A percentile compares a stretch with the other conserved stretches of the same genome.
Evolutionary conservation across 2,888 invertebrate genomes (phyloP).

Genomic region (Augochlorella aurata): DNA sequence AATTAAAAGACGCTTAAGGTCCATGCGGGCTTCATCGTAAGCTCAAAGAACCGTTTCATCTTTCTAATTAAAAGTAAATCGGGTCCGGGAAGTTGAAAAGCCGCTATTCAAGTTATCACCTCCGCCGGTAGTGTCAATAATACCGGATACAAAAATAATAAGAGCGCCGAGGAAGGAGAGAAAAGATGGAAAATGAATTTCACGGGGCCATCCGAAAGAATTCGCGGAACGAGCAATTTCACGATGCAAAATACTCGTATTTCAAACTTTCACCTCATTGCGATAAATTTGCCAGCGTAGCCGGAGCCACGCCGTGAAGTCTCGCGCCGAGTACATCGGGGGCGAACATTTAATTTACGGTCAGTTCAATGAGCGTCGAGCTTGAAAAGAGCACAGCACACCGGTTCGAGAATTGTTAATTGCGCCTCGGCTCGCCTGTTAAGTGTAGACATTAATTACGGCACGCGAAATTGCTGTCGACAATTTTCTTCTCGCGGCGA

Average conservation of each 20-base stretch:
- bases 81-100: slow-evolving; percentile 5
- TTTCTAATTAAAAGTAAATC: slow-evolving; percentile 17
- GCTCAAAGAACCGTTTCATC: background rate
- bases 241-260: slow-evolving; percentile 29
- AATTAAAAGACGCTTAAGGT: slow-evolving; percentile 2
- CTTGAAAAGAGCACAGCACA: slow-evolving; percentile 13
- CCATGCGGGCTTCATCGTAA: slow-evolving; percentile 7
- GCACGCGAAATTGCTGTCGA: slow-evolving; percentile 18
- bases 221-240: slow-evolving; percentile 16
- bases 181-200: background rate
- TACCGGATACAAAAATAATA: background rate
- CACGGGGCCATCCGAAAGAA: background rate
- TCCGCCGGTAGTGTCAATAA: slow-evolving; percentile 3
- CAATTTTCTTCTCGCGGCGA: slow-evolving; percentile 26
- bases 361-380: slow-evolving; percentile 14
- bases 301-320: background rate
- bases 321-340: slow-evolving; percentile 16
- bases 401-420: slow-evolving; percentile 23
- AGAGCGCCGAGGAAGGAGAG: no score
- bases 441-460: slow-evolving; percentile 31
- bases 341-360: slow-evolving; percentile 34
- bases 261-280: slow-evolving; percentile 19
- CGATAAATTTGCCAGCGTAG: slow-evolving; percentile 13
- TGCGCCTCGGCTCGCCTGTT: slow-evolving; percentile 19
- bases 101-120: background rate